Evolutionary conservation across 2,888 invertebrate species (phyloP), one percentile per base, ranked within the genome.

Genomic region (Chloromyia formosa): DNA sequence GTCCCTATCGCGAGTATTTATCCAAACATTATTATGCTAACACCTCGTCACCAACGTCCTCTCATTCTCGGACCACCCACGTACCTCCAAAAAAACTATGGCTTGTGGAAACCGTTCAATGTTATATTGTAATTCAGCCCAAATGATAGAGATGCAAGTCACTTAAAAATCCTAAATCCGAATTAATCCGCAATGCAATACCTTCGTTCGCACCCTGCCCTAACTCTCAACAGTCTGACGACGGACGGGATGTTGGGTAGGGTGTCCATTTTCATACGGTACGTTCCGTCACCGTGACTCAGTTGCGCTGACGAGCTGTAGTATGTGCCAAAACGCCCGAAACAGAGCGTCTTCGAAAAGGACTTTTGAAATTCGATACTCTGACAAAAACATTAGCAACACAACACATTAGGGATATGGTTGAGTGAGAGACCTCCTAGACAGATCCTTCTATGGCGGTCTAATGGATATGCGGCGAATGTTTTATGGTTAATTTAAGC

Each of bases 371-470:
- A 76, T 61, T 14, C 74, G 76, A 76, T 74, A 76, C 73, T 68
- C 74, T 66, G 71, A 76, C 74, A 74, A 76, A 72, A 76, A 76
- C 74, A 76, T 74, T 76, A 58, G 68, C 68, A 76, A 74, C 74
- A 76, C 74, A 71, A 71, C 71, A 71, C 71, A 42, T 71, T 56
- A 56, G 40, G 56, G 56, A 61, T 60, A 73, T 66, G 45, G 23
- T 12, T 18, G 27, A 64, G 27, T 18, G 42, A 23, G 56, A 40
- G 76, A 76, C 76, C 76, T 74, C 76, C 76, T 35, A 45, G 61
- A 66, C 35, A 12, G 54, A 56, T 54, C 42, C 74, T 45, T 60
- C 73, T 40, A 58, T 45, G 76, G 76, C 74, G 76, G 76, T 74
- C 76, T 53, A n/a, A 40, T 42, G 60, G 23, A n/a, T n/a, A 23